phyloP scores from a whole-genome alignment of 2,888 invertebrate species.

The Dichetophora obliterata region DNA sequence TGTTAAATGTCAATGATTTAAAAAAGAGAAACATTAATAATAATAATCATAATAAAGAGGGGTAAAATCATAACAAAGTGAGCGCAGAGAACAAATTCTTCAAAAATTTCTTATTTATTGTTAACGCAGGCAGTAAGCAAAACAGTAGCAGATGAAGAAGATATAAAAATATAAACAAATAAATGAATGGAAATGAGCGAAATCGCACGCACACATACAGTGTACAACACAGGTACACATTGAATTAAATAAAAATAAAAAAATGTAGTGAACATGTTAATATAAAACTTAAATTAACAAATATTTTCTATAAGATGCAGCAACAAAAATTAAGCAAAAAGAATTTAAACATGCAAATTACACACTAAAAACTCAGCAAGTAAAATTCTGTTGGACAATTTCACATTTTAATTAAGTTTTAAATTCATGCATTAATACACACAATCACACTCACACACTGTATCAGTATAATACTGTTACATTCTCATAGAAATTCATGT shows the following conservation, averaged over 20 bases:
- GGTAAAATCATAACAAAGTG: slow-evolving; percentile 18
- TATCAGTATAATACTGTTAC: background rate
- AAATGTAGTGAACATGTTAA: slow-evolving; percentile 52
- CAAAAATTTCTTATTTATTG: background rate
- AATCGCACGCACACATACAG: slow-evolving; percentile 19
- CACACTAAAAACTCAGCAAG: slow-evolving; percentile 46
- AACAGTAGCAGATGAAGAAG: background rate
- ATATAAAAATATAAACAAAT: slow-evolving; percentile 7
- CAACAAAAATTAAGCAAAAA: slow-evolving; percentile 47
- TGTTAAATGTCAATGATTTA: slow-evolving; percentile 39
- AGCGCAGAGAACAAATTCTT: slow-evolving; percentile 18
- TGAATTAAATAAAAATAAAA: slow-evolving; percentile 44
- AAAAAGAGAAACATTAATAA: slow-evolving; percentile 19
- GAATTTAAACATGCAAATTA: slow-evolving; percentile 41
- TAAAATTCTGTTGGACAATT: slow-evolving; percentile 34
- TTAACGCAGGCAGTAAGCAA: background rate
- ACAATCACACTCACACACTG: background rate
- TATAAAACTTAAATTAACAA: slow-evolving; percentile 49
- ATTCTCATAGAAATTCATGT: background rate
- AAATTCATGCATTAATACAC: slow-evolving; percentile 15
- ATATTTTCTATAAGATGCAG: slow-evolving; percentile 51
- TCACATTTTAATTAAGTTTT: slow-evolving; percentile 36
- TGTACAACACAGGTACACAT: slow-evolving; percentile 37
- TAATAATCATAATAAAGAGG: slow-evolving; percentile 4
- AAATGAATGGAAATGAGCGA: slow-evolving; percentile 32